Base-by-base conservation (phyloP, 2,888 invertebrate species). In the Drosophila imparisetae region DNA sequence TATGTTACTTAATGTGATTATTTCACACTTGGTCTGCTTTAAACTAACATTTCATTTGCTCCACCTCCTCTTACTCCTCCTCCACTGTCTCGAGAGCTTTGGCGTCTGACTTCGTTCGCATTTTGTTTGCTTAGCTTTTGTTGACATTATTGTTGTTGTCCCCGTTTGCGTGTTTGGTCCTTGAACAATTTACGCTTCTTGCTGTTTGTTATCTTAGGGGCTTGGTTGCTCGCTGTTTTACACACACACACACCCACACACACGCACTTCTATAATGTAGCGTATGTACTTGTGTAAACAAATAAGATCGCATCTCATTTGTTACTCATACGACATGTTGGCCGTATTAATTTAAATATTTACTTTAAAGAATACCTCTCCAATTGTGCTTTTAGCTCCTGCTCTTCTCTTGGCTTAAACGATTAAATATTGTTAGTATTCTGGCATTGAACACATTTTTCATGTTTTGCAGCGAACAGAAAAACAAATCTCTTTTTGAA, bases 1-100 rank as follows among this genome's bases (percentile, higher is more conserved):
- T 63, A 54, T 70, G 81, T 87, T 80, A 75, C 75, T 80, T 86
- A 88, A 86, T 86, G 78, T 83, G 84, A 86, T 88, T 86, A 88
- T 83, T 88, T 86, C 80, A 88, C 89, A 88, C 86, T 88, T 88
- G 74, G 84, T 73, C 75, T 82, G 80, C 72, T 71, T 53, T 76
- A 50, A 83, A 80, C 75, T 66, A 83, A 86, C 78, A 88, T 74
- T 86, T 74, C 50, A 42, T 64, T 52, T 53, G 42, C 57, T 52
- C 18, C 13, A n/a, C 45, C 45, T 2, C 24, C 45, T 45, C 0
- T 2, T 32, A 2, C 34, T 24, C 11, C 27, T 15, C 21, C 53
- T 50, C 32, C 6, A 15, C 30, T 6, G 49, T 71, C 48, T 52
- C n/a, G 32, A 30, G 53, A 45, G 15, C 24, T 8, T 8, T 7